Base-by-base conservation (phyloP, 92 coral and sea anemone genomes). In the Muricea muricata region DNA sequence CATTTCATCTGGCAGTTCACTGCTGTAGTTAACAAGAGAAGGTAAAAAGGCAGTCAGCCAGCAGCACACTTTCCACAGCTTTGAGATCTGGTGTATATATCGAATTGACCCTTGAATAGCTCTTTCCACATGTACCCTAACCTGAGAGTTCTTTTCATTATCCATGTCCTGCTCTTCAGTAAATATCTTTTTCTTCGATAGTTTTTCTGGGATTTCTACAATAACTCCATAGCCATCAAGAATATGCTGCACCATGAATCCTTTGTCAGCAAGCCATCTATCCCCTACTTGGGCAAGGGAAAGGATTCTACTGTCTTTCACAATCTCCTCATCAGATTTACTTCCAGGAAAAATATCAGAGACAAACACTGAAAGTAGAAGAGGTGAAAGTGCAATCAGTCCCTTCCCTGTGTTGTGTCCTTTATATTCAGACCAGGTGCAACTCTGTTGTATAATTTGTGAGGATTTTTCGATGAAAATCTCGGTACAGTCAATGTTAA, bases 261-360 rank as follows among this genome's bases (percentile, higher is more conserved):
- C 93, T 71, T 89, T 89, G 80, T 85, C 92, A 71, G 92, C 91
- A 30, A 87, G 78, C 87, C 90, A 81, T 58, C 84, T 75, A 78
- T 87, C 87, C 12, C 91, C 86, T 56, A 25, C 29, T 25, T 83
- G 72, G 25, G 88, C 91, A 29, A 67, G 71, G 42, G 79, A 31
- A 33, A 86, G 47, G 58, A 79, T 78, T 42, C 85, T 79, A 65
- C 70, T 42, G 2, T 60, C 66, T 26, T 18, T 23, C 18, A 85
- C 56, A 54, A 80, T 86, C 7, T 80, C 89, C 48, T 85, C 89
- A 78, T 85, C 79, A 8, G 85, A 78, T 40, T 41, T 85, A 26
- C 85, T 78, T 5, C 90, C 87, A 8, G 82, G 90, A 73, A n/a
- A 87, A 2, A 87, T 41, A 4, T 87, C 82, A 6, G 76, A 87